Base-by-base conservation (phyloP, 2,888 invertebrate species). In the Andrena trimmerana region DNA sequence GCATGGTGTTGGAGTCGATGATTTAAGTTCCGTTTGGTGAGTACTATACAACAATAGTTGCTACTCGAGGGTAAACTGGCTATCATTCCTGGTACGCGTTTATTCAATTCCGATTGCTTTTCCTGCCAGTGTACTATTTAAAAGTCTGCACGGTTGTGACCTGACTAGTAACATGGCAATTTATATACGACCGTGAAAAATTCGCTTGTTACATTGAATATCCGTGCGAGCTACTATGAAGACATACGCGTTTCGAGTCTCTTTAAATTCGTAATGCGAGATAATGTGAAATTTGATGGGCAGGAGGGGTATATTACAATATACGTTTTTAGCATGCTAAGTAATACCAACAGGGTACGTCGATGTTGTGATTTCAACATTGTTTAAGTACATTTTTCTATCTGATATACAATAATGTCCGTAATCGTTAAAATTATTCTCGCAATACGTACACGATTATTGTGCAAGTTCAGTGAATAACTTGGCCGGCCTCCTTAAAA, bases 1-100 rank as follows among this genome's bases (percentile, higher is more conserved):
- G 48, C 52, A 74, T 59, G 33, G 27, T 78, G 73, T 59, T 60
- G 59, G 10, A 59, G 27, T n/a, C 78, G 29, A 59, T 63, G 54
- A 63, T 82, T 84, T 36, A 60, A 76, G 71, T 80, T 80, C 80
- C 48, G 29, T 42, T 76, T 24, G 82, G 78, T 69, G 71, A 84
- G 72, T 75, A 66, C 7, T 8, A 13, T 29, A 48, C 36, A 52
- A 69, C 69, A 81, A 78, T 76, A 20, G 66, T 7, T n/a, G 57
- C 60, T 65, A 48, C 24, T 31, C 16, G 16, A 42, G 10, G 31
- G 59, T 63, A 16, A 33, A 29, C 2, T 29, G 42, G 2, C 36
- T 48, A 65, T 79, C 81, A 71, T 8, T 54, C 27, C 73, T 59
- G 74, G 54, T 7, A 10, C 13, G 24, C 16, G 52, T 57, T 71